Conservation (phyloP, 1,140 invertebrate genomes). For the Drosophila bipectinata region DNA sequence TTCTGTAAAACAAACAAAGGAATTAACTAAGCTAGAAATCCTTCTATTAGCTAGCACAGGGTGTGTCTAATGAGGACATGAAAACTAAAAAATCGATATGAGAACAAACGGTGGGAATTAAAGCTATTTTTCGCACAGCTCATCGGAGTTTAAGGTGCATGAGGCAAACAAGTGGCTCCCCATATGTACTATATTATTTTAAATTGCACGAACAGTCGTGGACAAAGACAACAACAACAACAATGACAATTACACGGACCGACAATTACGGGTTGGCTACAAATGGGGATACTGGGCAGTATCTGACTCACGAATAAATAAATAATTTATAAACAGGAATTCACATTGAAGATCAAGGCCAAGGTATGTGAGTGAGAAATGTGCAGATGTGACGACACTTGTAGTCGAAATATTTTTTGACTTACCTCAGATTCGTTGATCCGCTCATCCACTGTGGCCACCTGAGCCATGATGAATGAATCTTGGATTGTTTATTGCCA, state of each 20-base stretch:
- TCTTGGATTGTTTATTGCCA: slow-evolving; percentile 15
- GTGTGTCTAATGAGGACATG: slow-evolving; percentile 21
- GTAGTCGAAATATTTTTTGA: slow-evolving; percentile 19
- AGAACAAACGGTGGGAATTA: slow-evolving; percentile 29
- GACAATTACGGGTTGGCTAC: slow-evolving; percentile 25
- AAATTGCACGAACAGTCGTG: slow-evolving; percentile 36
- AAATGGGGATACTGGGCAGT: slow-evolving; percentile 25
- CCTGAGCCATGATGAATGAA: slow-evolving; percentile 42
- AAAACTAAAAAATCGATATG: slow-evolving; percentile 51
- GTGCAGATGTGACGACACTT: slow-evolving; percentile 2
- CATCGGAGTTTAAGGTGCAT: slow-evolving; percentile 30
- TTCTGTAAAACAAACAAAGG: slow-evolving; percentile 30
- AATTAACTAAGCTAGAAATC: slow-evolving; percentile 14
- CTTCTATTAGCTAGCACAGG: slow-evolving; percentile 4
- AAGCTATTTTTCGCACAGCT: slow-evolving; percentile 45
- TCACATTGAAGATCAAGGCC: slow-evolving; percentile 47
- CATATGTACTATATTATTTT: slow-evolving; percentile 14
- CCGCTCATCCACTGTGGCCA: slow-evolving; percentile 30
- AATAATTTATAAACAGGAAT: slow-evolving; percentile 38
- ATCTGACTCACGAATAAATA: slow-evolving; percentile 21
- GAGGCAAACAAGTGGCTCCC: slow-evolving; percentile 20
- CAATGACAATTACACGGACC: slow-evolving; percentile 20
- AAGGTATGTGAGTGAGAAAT: slow-evolving; percentile 1
- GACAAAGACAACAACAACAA: slow-evolving; percentile 32
- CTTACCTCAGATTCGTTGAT: slow-evolving; percentile 52